Base-by-base conservation (phyloP, 1,140 invertebrate species). In the Microplitis mediator region DNA sequence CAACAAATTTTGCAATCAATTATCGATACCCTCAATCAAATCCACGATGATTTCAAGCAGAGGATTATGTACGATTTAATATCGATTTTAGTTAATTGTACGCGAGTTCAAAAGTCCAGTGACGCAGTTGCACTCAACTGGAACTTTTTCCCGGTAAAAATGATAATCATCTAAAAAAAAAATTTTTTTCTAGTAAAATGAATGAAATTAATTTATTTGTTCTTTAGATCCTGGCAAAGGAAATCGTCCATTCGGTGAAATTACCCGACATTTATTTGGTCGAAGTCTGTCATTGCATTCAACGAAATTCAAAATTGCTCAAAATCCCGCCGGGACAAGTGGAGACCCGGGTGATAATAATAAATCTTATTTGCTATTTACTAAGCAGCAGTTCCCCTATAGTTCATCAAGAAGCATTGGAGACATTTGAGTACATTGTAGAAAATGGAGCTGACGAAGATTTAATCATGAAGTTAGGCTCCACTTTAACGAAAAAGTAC, bases 361-460 rank as follows among this genome's bases (percentile, higher is more conserved):
- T 32, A 13, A 9, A 67, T 0, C 3, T 72, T 3, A 32, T 72
- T 6, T 67, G 63, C 32, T 9, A 16, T 35, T 52, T 72, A 35
- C 11, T 72, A 8, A 56, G 67, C 6, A 65, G 61, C 31, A 54
- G 36, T 32, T 61, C 14, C 11, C 6, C 56, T 11, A 31, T 60
- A 9, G 56, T 72, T 16, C 56, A 45, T 61, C 71, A 67, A 58
- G 71, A 72, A 60, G 71, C 63, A 0, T 56, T 72, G 9, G 71
- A 72, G 35, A 34, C 36, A 2, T 72, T 67, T 14, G 56, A 67
- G 61, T 31, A 51, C 23, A 67, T 72, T n/a, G 54, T 62, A 0
- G 71, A 72, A 8, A 50, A 45, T 4, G 36, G 32, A 9, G 31
- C 36, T 8, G 65, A 72, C n/a, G 31, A 61, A 3, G 16, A 67